A percentile compares a stretch with the other conserved stretches of the same genome.
phyloP scores from a whole-genome alignment of 53 echinoderm and acorn worm genomes.

The Holothuria scabra region DNA sequence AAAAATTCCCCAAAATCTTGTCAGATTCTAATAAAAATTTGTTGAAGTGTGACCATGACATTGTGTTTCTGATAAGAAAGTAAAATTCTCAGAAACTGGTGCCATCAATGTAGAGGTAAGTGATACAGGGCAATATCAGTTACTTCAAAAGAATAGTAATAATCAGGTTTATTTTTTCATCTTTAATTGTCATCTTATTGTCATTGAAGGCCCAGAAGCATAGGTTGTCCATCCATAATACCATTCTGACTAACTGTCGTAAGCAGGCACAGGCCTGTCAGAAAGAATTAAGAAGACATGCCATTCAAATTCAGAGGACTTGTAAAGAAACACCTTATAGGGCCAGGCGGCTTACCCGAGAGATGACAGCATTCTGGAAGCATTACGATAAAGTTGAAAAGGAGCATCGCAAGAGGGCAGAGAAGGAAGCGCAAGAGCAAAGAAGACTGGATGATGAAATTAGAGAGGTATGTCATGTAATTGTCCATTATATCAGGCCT shows the following conservation, averaged over 20 bases:
- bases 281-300: constrained; percentile 91
- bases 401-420: constrained; percentile 93
- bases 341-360: constrained; percentile 90
- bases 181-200: not conserved
- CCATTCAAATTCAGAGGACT: constrained; percentile 89
- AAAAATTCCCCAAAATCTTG: too few species aligned
- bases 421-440: constrained; percentile 98
- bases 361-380: constrained; percentile 98
- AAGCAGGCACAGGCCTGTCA: constrained; percentile 97
- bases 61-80: too few species aligned
- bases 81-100: too few species aligned
- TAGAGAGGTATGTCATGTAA: constrained; percentile 78
- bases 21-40: too few species aligned
- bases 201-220: constrained; percentile 89
- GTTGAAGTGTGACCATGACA: too few species aligned
- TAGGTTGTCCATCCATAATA: constrained; percentile 86
- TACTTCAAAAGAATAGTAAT: too few species aligned
- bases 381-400: constrained; percentile 98
- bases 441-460: constrained; percentile 94
- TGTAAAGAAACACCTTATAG: constrained; percentile 96
- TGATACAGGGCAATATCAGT: too few species aligned
- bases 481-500: too few species aligned
- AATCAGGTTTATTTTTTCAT: too few species aligned
- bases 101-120: too few species aligned
- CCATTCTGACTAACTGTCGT: constrained; percentile 92